These are phyloP conservation scores for Drosophila prosaltans DNA, from an alignment of 1,140 invertebrate species.

Conservation along the genomic window DNA sequence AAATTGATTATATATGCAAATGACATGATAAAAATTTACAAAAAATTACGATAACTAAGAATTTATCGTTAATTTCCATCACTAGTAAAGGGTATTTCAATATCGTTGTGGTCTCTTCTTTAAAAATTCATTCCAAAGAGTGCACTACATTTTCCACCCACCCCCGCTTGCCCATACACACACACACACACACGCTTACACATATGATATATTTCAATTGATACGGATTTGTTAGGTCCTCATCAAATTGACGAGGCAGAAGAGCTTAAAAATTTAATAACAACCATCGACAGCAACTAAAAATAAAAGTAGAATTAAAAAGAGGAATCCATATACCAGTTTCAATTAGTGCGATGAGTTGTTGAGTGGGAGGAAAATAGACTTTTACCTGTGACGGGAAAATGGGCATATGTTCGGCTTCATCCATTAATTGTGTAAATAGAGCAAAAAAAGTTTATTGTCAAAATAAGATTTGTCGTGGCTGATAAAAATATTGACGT, in stretches of 20 bases:
- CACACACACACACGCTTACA: slow-evolving; percentile 8
- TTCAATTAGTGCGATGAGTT: not conserved
- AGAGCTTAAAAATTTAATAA: slow-evolving; percentile 81
- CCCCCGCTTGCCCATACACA: slow-evolving; percentile 7
- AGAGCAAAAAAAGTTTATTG: slow-evolving; percentile 17
- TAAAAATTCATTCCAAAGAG: not conserved
- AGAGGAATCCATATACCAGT: slow-evolving; percentile 55
- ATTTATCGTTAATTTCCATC: too few species aligned
- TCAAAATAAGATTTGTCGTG: slow-evolving; percentile 50
- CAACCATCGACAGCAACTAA: slow-evolving; percentile 46
- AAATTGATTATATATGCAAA: too few species aligned
- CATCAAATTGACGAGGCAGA: slow-evolving; percentile 69
- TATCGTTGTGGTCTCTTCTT: not conserved
- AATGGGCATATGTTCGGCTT: slow-evolving; percentile 63
- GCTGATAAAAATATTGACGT: slow-evolving; percentile 24
- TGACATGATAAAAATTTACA: too few species aligned
- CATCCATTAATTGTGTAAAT: slow-evolving; percentile 63
- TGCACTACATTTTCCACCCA: not conserved
- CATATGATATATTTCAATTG: slow-evolving; percentile 66
- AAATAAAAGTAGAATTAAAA: slow-evolving; percentile 46
- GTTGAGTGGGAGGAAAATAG: not conserved
- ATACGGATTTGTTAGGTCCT: slow-evolving; percentile 61
- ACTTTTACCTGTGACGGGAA: slow-evolving; percentile 37
- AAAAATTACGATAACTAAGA: too few species aligned
- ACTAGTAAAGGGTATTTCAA: not conserved